These are phyloP conservation scores for Chunga burmeisteri DNA, from an alignment of 2,113 vertebrate species.

Conservation along the genomic window DNA sequence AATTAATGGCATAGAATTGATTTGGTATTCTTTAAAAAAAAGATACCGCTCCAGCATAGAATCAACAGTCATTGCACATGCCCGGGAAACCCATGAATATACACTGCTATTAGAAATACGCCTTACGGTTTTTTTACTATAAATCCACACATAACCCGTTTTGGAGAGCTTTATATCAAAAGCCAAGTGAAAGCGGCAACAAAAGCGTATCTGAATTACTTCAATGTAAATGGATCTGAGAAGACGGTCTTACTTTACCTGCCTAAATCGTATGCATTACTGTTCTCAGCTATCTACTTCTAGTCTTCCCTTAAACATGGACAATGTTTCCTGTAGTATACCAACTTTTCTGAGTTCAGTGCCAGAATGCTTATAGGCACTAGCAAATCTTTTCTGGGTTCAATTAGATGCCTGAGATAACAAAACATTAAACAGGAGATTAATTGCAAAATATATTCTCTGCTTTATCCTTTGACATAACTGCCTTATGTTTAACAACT, in stretches of 20 bases:
- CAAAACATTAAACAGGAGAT: not conserved
- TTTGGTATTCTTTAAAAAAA: not conserved
- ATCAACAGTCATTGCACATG: not conserved
- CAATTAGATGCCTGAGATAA: not conserved
- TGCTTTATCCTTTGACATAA: not conserved
- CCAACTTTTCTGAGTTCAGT: not conserved
- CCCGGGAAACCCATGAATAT: not conserved
- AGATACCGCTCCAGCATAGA: not conserved
- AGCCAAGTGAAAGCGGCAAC: not conserved
- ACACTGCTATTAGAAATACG: not conserved
- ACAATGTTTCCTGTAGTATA: not conserved
- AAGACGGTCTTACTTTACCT: not conserved
- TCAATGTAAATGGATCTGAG: not conserved
- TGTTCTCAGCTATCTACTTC: not conserved
- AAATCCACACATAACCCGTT: not conserved
- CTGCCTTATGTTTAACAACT: conserved; percentile 10
- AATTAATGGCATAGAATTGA: not conserved
- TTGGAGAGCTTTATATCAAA: not conserved
- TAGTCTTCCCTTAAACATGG: not conserved
- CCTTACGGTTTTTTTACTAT: not conserved
- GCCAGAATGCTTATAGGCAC: not conserved
- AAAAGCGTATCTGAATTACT: not conserved
- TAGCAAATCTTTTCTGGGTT: not conserved
- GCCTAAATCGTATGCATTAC: not conserved
- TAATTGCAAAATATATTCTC: not conserved